Evolutionary conservation across 2,888 invertebrate genomes (phyloP), one percentile per base, ranked within the genome.

Genomic region (Melieria omissa): DNA sequence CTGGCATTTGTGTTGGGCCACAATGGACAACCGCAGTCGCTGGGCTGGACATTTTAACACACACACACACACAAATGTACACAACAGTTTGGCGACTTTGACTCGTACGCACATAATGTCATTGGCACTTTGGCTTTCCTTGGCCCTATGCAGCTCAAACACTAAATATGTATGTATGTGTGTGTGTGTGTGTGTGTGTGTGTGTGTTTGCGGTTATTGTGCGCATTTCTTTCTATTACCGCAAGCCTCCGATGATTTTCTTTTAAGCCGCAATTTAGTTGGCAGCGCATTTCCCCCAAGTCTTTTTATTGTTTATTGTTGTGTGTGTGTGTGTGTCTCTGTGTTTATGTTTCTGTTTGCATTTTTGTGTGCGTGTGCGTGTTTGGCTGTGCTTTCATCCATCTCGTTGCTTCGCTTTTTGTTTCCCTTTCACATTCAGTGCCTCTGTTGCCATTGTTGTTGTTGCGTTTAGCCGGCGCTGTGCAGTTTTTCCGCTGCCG

Each of bases 1-100:
- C 41, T 12, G 58, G 58, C 10, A 58, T 58, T 58, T 58, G 52
- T 52, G 52, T 52, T 52, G 14, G 14, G n/a, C n/a, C 52, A 52
- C 52, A 52, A 52, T 52, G 52, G 14, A 12, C 52, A 52, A 52
- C 14, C 14, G 52, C 52, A 52, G 4, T n/a, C 52, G 14, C 12
- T 52, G 52, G 12, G 52, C 52, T 14, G 52, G n/a, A 52, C 52
- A 52, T 49, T 49, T 49, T 3, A 10, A 49, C 12, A 49, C 49
- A 49, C 9, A 49, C 12, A 49, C 49, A 49, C 9, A 52, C 7
- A 52, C 9, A 52, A 12, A 52, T 52, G 9, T 14, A 52, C 52
- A 52, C 52, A 52, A n/a, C n/a, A 52, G 8, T 2, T n/a, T 6
- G 14, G 14, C 52, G 0, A 52, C 52, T n/a, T 5, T 8, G n/a